Conservation (phyloP, 2,888 invertebrate species). For the Diarsia mendica region DNA sequence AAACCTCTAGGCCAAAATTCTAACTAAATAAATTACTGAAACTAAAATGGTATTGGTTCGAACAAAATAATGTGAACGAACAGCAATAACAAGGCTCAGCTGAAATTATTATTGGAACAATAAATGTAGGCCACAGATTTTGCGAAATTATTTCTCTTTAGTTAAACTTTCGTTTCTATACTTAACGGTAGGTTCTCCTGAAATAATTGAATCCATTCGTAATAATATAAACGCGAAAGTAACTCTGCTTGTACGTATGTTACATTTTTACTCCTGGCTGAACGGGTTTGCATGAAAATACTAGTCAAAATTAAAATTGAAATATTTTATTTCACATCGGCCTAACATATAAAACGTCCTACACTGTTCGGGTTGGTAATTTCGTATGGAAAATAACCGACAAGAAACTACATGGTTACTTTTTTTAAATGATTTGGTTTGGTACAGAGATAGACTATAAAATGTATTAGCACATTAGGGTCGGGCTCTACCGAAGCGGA, state of each 20-base stretch:
- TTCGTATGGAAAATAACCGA: no score
- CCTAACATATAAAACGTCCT: no score
- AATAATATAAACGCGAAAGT: neutral
- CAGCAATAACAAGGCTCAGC: conserved; percentile 7
- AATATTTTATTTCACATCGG: no score
- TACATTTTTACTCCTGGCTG: neutral
- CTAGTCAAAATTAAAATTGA: no score
- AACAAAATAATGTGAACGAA: conserved; percentile 29
- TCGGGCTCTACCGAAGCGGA: no score
- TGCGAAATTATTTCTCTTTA: conserved; percentile 20
- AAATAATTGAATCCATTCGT: neutral
- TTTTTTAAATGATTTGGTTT: no score
- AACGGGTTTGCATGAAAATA: neutral
- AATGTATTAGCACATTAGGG: no score
- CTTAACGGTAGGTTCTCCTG: neutral
- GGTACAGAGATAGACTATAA: no score
- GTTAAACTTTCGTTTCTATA: neutral
- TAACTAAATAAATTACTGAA: conserved; percentile 31
- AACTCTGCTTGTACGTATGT: neutral
- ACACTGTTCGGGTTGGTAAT: no score
- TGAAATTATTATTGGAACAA: conserved; percentile 22
- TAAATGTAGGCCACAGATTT: conserved; percentile 22
- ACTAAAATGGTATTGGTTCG: conserved; percentile 32
- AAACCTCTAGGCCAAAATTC: conserved; percentile 8
- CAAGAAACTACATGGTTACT: no score